phyloP scores from a whole-genome alignment of 37 sponge, comb jelly and placozoan genomes.

The Agelas oroides region DNA sequence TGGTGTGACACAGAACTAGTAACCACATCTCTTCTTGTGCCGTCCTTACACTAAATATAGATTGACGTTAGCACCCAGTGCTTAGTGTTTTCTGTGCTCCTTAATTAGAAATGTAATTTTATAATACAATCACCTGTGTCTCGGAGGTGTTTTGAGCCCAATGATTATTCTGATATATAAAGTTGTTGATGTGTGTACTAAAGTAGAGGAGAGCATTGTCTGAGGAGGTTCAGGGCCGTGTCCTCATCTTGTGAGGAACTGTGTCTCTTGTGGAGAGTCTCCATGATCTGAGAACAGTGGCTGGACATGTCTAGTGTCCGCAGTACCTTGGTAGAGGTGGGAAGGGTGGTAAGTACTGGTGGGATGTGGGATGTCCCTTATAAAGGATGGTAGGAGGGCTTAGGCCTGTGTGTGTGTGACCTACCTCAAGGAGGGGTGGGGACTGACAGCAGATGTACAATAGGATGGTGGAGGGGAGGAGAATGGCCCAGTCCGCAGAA shows the following conservation, averaged over 20 bases:
- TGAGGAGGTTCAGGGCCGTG: background rate
- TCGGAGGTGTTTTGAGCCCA: too few species aligned
- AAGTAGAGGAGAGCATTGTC: background rate
- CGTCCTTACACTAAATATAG: too few species aligned
- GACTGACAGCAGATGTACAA: constrained; percentile 13
- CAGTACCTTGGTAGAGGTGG: background rate
- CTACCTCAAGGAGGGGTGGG: constrained; percentile 10
- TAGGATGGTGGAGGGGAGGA: background rate
- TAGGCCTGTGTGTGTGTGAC: background rate
- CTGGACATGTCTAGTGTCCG: background rate
- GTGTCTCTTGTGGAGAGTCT: background rate
- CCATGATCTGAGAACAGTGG: too few species aligned
- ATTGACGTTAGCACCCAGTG: too few species aligned
- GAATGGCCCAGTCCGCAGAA: background rate
- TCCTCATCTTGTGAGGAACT: background rate
- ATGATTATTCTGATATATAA: too few species aligned
- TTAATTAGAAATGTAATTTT: too few species aligned
- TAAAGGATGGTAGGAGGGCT: background rate
- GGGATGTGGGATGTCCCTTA: background rate
- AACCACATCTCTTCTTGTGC: too few species aligned
- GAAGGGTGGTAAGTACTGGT: background rate
- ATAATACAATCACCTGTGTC: too few species aligned
- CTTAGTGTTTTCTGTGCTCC: too few species aligned
- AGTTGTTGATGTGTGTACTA: too few species aligned
- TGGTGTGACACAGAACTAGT: too few species aligned